These are phyloP conservation scores for Araneus ventricosus DNA, from an alignment of 1,140 invertebrate species.

Conservation along the genomic window DNA sequence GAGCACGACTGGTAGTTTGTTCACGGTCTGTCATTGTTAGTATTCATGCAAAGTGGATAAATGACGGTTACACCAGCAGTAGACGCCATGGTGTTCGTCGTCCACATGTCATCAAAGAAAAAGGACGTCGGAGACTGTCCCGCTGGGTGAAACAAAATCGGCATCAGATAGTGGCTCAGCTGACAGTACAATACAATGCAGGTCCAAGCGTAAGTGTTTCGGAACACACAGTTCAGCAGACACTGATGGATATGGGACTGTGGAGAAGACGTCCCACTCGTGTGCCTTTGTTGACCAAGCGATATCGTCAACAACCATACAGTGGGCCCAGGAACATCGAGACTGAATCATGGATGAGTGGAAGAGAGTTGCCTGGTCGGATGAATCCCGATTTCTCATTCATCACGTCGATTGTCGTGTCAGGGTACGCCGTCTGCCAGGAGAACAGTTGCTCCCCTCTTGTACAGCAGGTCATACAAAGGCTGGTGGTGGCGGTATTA, in stretches of 20 bases:
- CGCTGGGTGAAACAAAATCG: background rate
- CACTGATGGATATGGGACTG: background rate
- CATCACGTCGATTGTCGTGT: background rate
- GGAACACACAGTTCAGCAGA: background rate
- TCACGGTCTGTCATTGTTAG: background rate
- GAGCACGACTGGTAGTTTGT: background rate
- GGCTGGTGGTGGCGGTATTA: background rate
- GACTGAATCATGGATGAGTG: background rate
- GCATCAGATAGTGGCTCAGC: background rate
- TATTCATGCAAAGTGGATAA: background rate
- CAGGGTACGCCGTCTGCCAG: background rate
- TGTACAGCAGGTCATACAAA: background rate
- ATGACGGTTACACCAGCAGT: background rate
- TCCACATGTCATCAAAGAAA: background rate
- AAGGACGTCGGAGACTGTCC: background rate
- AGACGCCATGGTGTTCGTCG: background rate
- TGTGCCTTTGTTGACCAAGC: conserved; percentile 1
- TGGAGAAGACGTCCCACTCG: background rate
- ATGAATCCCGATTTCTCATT: background rate
- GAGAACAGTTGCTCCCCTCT: background rate
- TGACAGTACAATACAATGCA: background rate
- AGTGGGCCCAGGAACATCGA: background rate
- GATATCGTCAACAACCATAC: background rate
- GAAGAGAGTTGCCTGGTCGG: background rate
- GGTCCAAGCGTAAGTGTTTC: background rate